Conservation (phyloP, 23 tunicate species). For the Clavelina lepadiformis region DNA sequence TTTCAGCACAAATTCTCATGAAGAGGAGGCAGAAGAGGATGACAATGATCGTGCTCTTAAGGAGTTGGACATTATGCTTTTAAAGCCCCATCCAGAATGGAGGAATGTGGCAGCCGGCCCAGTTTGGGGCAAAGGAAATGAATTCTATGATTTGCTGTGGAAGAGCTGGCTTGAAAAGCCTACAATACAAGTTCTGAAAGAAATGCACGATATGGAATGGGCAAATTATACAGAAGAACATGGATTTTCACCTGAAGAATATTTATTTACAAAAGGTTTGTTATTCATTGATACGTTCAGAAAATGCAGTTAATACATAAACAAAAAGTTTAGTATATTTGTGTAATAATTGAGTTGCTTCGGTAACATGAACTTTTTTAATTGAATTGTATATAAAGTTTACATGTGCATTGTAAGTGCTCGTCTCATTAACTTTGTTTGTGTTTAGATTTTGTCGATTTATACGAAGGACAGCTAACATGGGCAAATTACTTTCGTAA, state of each 20-base stretch:
- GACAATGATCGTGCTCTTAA: constrained; percentile 50
- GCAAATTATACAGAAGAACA: constrained; percentile 30
- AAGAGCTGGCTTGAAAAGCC: constrained; percentile 14
- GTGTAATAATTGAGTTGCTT: no score
- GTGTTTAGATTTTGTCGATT: constrained; percentile 32
- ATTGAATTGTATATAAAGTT: no score
- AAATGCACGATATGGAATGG: constrained; percentile 50
- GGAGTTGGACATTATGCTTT: constrained; percentile 50
- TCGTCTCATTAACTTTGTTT: not conserved
- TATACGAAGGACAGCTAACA: constrained; percentile 20
- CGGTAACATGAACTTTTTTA: no score
- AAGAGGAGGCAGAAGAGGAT: no score
- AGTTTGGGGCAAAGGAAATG: constrained; percentile 44
- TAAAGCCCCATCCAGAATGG: constrained; percentile 81
- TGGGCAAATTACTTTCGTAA: constrained; percentile 70
- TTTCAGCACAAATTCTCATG: no score
- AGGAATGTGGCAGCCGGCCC: constrained; percentile 83
- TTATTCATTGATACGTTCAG: no score
- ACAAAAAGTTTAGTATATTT: no score
- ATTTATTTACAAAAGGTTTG: constrained; percentile 12
- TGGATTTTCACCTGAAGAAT: constrained; percentile 52
- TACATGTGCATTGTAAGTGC: no score
- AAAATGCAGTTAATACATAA: no score
- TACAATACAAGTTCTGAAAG: not conserved
- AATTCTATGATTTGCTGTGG: constrained; percentile 48